Evolutionary conservation across 2,888 invertebrate species (phyloP), one percentile per base, ranked within the genome.

Genomic region (Drosophila mettleri): DNA sequence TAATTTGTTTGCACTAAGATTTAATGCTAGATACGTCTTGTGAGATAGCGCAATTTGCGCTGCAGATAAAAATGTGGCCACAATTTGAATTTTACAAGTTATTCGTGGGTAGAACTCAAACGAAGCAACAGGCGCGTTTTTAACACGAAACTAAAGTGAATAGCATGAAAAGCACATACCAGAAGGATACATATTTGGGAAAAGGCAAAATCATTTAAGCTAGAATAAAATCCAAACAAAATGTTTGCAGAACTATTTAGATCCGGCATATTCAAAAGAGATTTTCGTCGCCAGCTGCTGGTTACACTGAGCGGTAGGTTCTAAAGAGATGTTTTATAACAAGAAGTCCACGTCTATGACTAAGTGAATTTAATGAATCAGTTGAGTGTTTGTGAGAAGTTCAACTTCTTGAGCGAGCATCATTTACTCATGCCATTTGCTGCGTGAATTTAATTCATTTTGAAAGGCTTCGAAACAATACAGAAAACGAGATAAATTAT

Each of bases 291-390:
- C 2, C 89, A 90, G 53, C 39, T 89, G 52, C 36, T 80, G 54
- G 88, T 81, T 10, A 79, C 90, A 29, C 55, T 90, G 52, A 85
- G 90, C 61, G 89, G 89, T 89, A 80, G 36, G 83, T 45, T 10
- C 9, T 16, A 27, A 12, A 16, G n/a, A 45, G 16, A 14, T 14
- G 1, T 41, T 41, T 22, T 22, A 22, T 18, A 16, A 9, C 9
- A 7, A n/a, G n/a, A n/a, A n/a, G n/a, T n/a, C n/a, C n/a, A n/a
- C n/a, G n/a, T n/a, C n/a, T n/a, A n/a, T n/a, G n/a, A n/a, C n/a
- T n/a, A n/a, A n/a, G n/a, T n/a, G n/a, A n/a, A n/a, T n/a, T n/a
- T n/a, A n/a, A n/a, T n/a, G n/a, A 29, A 2, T 16, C 5, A 36
- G 36, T 38, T 18, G 18, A 38, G 16, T 9, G 36, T 2, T 9